phyloP scores from a whole-genome alignment of 2,113 vertebrate species.

The Pluvianellus socialis region DNA sequence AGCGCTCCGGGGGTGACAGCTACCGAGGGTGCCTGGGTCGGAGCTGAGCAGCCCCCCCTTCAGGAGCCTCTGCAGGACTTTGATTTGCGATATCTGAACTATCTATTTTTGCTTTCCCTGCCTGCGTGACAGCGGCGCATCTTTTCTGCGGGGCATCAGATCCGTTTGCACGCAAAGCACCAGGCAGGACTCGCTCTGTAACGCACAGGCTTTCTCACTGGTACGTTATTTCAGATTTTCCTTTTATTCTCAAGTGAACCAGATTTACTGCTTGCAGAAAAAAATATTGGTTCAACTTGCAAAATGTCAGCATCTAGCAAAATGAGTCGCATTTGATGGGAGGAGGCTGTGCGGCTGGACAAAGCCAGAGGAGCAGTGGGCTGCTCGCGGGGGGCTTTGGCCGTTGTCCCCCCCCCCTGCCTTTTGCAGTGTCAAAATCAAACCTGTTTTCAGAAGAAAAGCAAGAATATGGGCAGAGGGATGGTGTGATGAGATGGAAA shows the following conservation, averaged over 20 bases:
- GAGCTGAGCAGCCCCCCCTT: background rate
- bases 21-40: accelerated
- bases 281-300: background rate
- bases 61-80: background rate
- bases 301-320: background rate
- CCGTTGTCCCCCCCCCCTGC: background rate
- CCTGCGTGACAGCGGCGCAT: background rate
- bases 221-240: background rate
- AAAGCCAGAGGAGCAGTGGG: background rate
- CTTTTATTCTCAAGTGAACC: background rate
- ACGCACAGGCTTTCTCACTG: background rate
- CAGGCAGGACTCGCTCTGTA: background rate
- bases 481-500: background rate
- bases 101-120: background rate
- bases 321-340: background rate
- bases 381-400: no score
- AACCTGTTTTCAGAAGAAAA: no score
- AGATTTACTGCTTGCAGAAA: background rate
- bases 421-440: no score
- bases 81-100: background rate
- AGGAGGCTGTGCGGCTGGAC: background rate
- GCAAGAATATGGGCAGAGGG: background rate
- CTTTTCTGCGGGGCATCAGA: background rate
- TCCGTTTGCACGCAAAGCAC: accelerated
- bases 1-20: background rate